phyloP scores from a whole-genome alignment of 2,113 vertebrate species.

The Bubo scandiacus region DNA sequence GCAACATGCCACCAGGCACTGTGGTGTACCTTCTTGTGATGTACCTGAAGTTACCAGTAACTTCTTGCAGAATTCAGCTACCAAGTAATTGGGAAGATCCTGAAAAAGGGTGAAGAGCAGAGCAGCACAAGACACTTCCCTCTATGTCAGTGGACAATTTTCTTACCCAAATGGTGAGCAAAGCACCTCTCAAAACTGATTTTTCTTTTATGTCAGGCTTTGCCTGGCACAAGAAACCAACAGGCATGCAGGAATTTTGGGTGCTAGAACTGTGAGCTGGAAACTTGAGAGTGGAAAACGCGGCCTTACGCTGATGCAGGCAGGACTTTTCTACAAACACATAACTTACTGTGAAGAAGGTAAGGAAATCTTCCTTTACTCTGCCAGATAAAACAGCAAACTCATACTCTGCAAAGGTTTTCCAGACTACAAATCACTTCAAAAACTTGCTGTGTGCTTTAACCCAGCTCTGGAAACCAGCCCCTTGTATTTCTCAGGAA shows the following conservation, averaged over 20 bases:
- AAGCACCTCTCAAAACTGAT: neutral
- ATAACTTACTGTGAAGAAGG: neutral
- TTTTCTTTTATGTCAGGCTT: neutral
- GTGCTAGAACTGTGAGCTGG: neutral
- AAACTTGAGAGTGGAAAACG: neutral
- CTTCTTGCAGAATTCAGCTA: neutral
- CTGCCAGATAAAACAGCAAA: conserved; percentile 20
- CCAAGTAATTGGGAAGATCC: neutral
- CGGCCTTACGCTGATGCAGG: neutral
- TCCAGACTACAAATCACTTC: neutral
- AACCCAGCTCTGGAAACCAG: neutral
- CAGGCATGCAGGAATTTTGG: neutral
- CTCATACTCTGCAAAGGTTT: neutral
- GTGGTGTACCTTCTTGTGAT: neutral
- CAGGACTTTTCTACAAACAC: neutral
- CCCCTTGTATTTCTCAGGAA: neutral
- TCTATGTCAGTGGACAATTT: neutral
- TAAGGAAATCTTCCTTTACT: neutral
- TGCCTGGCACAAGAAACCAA: neutral
- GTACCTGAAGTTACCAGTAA: neutral
- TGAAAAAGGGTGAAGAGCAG: neutral
- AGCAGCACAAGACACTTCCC: neutral
- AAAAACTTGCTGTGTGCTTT: neutral
- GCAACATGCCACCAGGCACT: neutral
- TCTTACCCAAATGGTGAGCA: neutral